Evolutionary conservation across 2,113 vertebrate genomes (phyloP).

Genomic region (Brienomyrus longianalis): DNA sequence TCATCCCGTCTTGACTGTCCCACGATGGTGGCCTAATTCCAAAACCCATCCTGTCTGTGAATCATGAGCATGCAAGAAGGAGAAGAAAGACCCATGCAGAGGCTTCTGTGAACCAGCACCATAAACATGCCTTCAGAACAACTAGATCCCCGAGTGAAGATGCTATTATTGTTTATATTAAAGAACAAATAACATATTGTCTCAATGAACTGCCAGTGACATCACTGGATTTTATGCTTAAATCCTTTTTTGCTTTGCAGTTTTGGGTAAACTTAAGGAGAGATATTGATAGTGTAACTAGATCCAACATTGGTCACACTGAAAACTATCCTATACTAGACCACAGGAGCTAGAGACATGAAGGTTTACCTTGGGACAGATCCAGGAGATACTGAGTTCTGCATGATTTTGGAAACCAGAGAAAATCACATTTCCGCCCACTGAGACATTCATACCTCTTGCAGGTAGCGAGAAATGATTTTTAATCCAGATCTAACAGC

Average conservation of each 20-base stretch:
- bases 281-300: not conserved
- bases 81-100: not conserved
- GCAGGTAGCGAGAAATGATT: not conserved
- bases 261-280: not conserved
- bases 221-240: not conserved
- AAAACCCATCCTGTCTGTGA: not conserved
- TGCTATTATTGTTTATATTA: not conserved
- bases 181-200: not conserved
- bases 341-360: not conserved
- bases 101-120: not conserved
- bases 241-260: not conserved
- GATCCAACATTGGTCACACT: not conserved
- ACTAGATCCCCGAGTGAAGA: not conserved
- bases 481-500: not conserved
- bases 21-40: not conserved
- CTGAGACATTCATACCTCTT: not conserved
- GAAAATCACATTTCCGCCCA: not conserved
- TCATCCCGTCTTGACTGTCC: not conserved
- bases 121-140: not conserved
- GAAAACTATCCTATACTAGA: not conserved
- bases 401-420: not conserved
- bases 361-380: not conserved
- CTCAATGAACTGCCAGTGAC: not conserved
- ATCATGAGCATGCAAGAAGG: not conserved
- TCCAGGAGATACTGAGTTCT: not conserved